A percentile compares a stretch with the other conserved stretches of the same genome.
Conservation (phyloP, 2,113 vertebrate species). For the Anthoscopus minutus region DNA sequence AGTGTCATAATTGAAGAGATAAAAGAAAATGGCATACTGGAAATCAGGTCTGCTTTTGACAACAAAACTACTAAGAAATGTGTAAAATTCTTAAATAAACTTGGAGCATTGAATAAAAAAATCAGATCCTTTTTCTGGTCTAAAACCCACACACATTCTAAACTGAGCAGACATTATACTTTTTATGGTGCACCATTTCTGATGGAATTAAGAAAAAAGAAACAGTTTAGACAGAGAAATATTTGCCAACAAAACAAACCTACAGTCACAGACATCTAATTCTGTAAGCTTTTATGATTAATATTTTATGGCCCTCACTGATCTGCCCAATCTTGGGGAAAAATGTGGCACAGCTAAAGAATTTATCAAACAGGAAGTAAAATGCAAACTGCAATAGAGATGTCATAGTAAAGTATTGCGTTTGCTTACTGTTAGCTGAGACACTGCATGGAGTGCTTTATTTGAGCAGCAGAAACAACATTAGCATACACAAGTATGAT, state of each 20-base stretch:
- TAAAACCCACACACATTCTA: conserved; percentile 13
- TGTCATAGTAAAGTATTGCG: neutral
- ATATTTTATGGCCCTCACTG: conserved; percentile 78
- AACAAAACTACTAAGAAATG: neutral
- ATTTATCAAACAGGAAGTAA: conserved; percentile 40
- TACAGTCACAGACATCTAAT: conserved; percentile 59
- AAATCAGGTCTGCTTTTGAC: neutral
- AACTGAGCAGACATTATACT: conserved; percentile 3
- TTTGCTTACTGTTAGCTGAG: conserved; percentile 11
- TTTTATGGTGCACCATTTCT: conserved; percentile 8
- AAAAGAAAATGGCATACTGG: neutral
- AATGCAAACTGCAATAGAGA: conserved; percentile 27
- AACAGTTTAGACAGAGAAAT: conserved; percentile 25
- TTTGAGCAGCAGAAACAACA: neutral
- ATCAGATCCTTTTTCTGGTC: neutral
- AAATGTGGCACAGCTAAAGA: conserved; percentile 60
- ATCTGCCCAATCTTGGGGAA: conserved; percentile 68
- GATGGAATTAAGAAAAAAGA: neutral
- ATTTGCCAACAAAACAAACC: conserved; percentile 44
- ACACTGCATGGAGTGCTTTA: neutral
- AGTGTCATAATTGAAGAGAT: neutral
- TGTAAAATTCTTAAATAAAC: conserved; percentile 4
- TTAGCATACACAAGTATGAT: neutral
- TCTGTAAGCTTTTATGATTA: conserved; percentile 73
- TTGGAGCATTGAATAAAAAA: conserved; percentile 27